Percentiles rank a stretch among this genome's conserved stretches.
Evolutionary conservation across 2,113 vertebrate genomes (phyloP).

Genomic region (Lepisosteus oculatus): DNA sequence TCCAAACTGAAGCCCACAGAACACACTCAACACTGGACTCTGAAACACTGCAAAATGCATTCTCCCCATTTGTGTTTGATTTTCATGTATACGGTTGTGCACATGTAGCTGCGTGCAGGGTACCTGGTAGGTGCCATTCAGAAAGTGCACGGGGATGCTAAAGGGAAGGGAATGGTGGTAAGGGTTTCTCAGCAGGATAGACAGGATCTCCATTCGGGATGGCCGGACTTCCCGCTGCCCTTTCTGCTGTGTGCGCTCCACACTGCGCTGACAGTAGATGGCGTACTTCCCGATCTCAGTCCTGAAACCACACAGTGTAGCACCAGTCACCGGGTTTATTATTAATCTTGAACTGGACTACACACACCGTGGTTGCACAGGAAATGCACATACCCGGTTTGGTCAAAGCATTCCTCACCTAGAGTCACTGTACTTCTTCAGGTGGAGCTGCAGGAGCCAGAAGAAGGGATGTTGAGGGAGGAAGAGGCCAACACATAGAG

Average conservation of each 20-base stretch:
- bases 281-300: constrained; percentile 97
- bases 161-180: constrained; percentile 96
- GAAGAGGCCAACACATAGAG: constrained; percentile 89
- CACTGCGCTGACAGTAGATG: constrained; percentile 91
- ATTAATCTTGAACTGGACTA: no score
- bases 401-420: constrained; percentile 62
- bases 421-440: constrained; percentile 84
- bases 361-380: no score
- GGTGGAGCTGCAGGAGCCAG: constrained; percentile 89
- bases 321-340: no score
- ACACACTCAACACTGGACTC: neutral
- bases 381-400: no score
- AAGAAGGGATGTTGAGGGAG: constrained; percentile 91
- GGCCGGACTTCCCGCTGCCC: constrained; percentile 87
- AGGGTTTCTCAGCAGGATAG: constrained; percentile 91
- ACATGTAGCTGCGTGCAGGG: neutral
- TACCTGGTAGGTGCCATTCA: constrained; percentile 96
- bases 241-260: constrained; percentile 89
- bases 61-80: neutral
- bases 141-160: constrained; percentile 95
- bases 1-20: neutral
- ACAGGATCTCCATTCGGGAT: constrained; percentile 96
- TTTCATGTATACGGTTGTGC: neutral
- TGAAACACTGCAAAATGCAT: no score
- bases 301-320: constrained; percentile 51